These are phyloP conservation scores for Macaria notata DNA, from an alignment of 2,888 invertebrate species.

Conservation along the genomic window DNA sequence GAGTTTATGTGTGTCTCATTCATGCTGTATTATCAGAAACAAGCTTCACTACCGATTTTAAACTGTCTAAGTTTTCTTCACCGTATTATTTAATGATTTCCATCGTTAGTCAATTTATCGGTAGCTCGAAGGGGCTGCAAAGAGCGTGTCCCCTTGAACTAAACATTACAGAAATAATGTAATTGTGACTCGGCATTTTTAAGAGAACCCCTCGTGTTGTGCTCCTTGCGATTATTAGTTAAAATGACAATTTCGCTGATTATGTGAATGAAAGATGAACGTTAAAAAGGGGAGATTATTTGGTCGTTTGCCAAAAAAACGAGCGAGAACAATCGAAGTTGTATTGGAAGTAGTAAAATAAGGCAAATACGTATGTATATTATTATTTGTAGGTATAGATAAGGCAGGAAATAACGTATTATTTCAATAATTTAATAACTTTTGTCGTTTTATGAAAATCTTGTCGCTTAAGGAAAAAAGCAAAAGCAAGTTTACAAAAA, in stretches of 20 bases:
- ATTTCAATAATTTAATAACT: too few relatives aligned
- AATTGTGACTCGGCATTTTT: slow-evolving; percentile 32
- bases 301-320: not conserved
- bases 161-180: slow-evolving; percentile 24
- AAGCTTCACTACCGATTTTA: too few relatives aligned
- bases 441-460: too few relatives aligned
- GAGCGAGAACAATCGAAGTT: too few relatives aligned
- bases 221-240: not conserved
- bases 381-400: too few relatives aligned
- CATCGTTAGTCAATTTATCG: slow-evolving; percentile 31
- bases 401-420: too few relatives aligned
- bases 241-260: slow-evolving; percentile 1
- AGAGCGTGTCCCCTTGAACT: slow-evolving; percentile 26
- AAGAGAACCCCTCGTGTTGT: slow-evolving; percentile 2
- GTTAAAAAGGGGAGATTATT: not conserved
- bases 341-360: too few relatives aligned
- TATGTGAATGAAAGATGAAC: not conserved
- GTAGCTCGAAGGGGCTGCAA: slow-evolving; percentile 26
- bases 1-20: too few relatives aligned
- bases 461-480: too few relatives aligned
- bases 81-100: slow-evolving; percentile 31
- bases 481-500: not conserved
- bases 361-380: too few relatives aligned
- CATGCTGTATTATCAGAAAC: too few relatives aligned
- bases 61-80: too few relatives aligned